Percentiles rank a stretch among this genome's conserved stretches.
These are phyloP conservation scores for Scylla paramamosain DNA, from an alignment of 1,140 invertebrate genomes.

Conservation along the genomic window DNA sequence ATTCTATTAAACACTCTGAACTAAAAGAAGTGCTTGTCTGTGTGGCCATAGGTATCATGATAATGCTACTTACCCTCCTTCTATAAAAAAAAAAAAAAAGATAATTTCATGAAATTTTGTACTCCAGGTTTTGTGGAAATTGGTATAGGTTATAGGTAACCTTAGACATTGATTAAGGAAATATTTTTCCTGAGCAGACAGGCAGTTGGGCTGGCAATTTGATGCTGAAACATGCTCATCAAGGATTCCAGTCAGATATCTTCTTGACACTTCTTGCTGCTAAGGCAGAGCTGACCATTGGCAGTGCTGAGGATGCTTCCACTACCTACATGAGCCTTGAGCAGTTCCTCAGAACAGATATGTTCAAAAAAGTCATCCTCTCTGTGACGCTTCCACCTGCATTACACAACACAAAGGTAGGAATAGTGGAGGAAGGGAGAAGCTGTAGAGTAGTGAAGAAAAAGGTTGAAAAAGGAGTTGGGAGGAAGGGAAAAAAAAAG, in stretches of 20 bases:
- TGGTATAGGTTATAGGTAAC: background rate
- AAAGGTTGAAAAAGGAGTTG: too few relatives aligned
- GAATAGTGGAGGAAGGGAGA: background rate
- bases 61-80: too few relatives aligned
- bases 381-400: constrained; percentile 61
- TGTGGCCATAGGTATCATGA: too few relatives aligned
- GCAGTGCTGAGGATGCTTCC: constrained; percentile 79
- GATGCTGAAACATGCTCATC: constrained; percentile 86
- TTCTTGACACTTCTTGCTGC: constrained; percentile 88
- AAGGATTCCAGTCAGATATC: constrained; percentile 88
- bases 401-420: constrained; percentile 48
- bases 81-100: too few relatives aligned
- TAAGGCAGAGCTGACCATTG: constrained; percentile 84
- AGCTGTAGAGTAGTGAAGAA: background rate
- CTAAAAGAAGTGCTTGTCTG: too few relatives aligned
- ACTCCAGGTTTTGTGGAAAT: background rate
- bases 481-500: background rate
- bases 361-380: constrained; percentile 66
- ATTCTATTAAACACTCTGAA: too few relatives aligned
- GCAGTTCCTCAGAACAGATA: constrained; percentile 58
- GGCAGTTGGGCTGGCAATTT: constrained; percentile 86
- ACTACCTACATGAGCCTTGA: constrained; percentile 51
- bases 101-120: too few relatives aligned
- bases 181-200: constrained; percentile 28
- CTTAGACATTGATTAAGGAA: background rate